A percentile compares a stretch with the other conserved stretches of the same genome.
Evolutionary conservation across 1,140 invertebrate genomes (phyloP).

Genomic region (Caerostris extrusa): DNA sequence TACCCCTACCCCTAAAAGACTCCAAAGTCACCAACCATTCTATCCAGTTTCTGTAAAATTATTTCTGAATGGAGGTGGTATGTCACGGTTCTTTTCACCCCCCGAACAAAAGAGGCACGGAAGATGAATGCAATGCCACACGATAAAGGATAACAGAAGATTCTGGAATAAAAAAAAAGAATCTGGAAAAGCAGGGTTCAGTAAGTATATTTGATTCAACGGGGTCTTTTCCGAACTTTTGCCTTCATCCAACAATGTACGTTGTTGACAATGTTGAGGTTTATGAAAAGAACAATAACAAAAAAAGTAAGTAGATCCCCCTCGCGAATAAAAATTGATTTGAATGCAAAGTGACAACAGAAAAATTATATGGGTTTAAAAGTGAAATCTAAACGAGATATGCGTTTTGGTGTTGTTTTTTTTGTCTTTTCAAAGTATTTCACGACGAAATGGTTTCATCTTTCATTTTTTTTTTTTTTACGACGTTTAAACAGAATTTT

Average conservation of each 20-base stretch:
- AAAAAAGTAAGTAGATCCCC: neutral
- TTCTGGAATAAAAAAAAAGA: neutral
- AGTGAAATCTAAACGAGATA: slow-evolving; percentile 11
- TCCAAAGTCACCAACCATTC: no score
- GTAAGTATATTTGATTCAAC: slow-evolving; percentile 37
- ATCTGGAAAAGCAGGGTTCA: neutral
- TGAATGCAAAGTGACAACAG: slow-evolving; percentile 42
- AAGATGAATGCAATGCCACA: neutral
- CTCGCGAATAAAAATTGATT: slow-evolving; percentile 47
- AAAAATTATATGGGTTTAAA: slow-evolving; percentile 12
- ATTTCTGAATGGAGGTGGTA: neutral
- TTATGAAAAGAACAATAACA: neutral
- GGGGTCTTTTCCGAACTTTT: neutral
- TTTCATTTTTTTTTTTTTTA: neutral
- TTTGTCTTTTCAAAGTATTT: neutral
- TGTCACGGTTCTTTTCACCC: neutral
- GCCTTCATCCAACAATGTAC: neutral
- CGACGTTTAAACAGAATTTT: neutral
- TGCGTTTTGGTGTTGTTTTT: neutral
- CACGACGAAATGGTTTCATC: slow-evolving; percentile 3
- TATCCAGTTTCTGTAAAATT: neutral
- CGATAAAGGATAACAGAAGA: slow-evolving; percentile 26
- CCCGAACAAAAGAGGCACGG: neutral
- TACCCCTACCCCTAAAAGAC: no score
- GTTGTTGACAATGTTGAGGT: slow-evolving; percentile 41